Evolutionary conservation across 92 coral and sea anemone species (phyloP).

Genomic region (Actinernus sp.): DNA sequence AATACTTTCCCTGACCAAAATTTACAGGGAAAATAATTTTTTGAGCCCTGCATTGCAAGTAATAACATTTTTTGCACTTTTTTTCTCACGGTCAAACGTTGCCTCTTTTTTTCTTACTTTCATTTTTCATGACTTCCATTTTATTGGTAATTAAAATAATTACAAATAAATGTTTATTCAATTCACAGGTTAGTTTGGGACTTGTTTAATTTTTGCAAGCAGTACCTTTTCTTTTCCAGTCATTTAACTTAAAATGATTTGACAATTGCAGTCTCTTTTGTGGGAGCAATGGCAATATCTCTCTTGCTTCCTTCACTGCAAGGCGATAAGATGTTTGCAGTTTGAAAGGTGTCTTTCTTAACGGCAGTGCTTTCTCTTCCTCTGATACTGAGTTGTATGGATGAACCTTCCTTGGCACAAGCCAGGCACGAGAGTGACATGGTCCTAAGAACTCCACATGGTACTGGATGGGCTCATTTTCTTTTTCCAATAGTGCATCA

Average conservation of each 20-base stretch:
- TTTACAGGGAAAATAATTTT: no score
- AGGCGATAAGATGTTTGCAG: constrained; percentile 69
- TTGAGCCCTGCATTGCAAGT: no score
- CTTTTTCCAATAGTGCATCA: constrained; percentile 87
- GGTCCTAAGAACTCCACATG: constrained; percentile 94
- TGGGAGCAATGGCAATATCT: constrained; percentile 35
- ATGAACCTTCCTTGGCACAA: constrained; percentile 67
- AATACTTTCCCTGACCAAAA: no score
- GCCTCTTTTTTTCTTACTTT: no score
- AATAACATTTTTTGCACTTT: no score
- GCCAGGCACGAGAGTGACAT: constrained; percentile 92
- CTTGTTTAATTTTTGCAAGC: no score
- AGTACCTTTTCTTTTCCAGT: no score
- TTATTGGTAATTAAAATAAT: no score
- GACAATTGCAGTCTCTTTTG: constrained; percentile 58
- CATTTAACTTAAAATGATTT: constrained; percentile 77
- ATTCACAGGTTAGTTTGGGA: no score
- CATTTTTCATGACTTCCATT: no score
- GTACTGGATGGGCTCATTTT: constrained; percentile 87
- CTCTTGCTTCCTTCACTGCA: constrained; percentile 83
- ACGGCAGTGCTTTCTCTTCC: constrained; percentile 56
- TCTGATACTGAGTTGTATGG: constrained; percentile 77
- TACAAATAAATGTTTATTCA: no score
- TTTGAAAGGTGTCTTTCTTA: constrained; percentile 61
- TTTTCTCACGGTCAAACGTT: no score